Percentiles rank a stretch among this genome's conserved stretches.
Evolutionary conservation across 2,797 vertebrate species (phyloP).

Genomic region (Valencia hispanica): DNA sequence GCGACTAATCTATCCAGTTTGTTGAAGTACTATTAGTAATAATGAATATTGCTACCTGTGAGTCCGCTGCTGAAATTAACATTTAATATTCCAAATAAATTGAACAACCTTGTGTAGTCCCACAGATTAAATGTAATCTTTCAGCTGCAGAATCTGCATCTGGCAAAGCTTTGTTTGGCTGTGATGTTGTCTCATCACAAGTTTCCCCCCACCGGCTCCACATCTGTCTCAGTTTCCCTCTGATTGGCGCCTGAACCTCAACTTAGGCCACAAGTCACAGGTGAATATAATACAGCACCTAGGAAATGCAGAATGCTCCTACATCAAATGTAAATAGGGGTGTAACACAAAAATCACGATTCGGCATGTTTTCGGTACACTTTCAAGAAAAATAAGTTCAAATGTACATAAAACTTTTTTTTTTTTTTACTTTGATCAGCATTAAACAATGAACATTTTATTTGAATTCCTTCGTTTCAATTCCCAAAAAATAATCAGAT

Average conservation of each 20-base stretch:
- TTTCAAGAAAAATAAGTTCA: too few species aligned
- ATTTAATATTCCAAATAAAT: constrained; percentile 46
- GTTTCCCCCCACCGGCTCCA: constrained; percentile 20
- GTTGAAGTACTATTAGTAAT: constrained; percentile 50
- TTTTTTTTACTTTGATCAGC: too few species aligned
- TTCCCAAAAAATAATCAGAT: too few species aligned
- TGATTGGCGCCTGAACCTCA: constrained; percentile 31
- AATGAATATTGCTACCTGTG: constrained; percentile 58
- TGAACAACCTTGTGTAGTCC: constrained; percentile 44
- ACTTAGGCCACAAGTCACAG: background rate
- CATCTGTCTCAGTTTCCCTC: constrained; percentile 25
- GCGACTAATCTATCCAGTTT: constrained; percentile 36
- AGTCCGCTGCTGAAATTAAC: constrained; percentile 51
- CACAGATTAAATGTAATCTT: constrained; percentile 41
- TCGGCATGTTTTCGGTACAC: too few species aligned
- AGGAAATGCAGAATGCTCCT: too few species aligned
- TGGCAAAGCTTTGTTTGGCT: constrained; percentile 33
- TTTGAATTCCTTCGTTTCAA: too few species aligned
- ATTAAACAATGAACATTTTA: too few species aligned
- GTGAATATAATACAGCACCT: too few species aligned
- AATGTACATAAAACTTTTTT: too few species aligned
- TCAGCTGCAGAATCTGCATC: constrained; percentile 38
- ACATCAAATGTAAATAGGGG: too few species aligned
- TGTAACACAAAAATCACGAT: too few species aligned
- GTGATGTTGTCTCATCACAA: constrained; percentile 28